Evolutionary conservation across 2,888 invertebrate genomes (phyloP).

Genomic region (Lepidocyrtinus sp.): DNA sequence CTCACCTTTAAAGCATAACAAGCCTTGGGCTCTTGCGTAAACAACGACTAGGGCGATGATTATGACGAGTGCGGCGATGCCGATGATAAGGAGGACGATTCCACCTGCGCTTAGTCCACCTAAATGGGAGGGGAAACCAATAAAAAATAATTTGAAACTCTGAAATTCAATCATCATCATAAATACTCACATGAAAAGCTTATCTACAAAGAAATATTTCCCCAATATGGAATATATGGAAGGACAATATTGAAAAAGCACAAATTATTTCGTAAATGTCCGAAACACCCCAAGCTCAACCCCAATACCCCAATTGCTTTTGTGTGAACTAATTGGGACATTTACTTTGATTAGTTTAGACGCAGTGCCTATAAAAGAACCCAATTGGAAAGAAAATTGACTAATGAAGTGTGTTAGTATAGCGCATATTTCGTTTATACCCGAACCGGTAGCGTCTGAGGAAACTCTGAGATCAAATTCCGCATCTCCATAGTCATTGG

Average conservation of each 20-base stretch:
- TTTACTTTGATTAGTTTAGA: neutral
- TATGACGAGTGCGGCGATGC: constrained; percentile 68
- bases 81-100: constrained; percentile 68
- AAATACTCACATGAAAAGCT: too few species aligned
- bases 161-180: too few species aligned
- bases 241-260: constrained; percentile 15
- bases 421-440: constrained; percentile 57
- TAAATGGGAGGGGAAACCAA: constrained; percentile 28
- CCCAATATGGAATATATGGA: constrained; percentile 15
- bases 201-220: neutral
- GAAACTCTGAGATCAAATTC: constrained; percentile 61
- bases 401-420: constrained; percentile 50
- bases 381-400: neutral
- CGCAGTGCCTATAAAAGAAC: neutral
- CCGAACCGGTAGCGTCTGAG: constrained; percentile 62
- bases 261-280: neutral
- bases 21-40: constrained; percentile 69
- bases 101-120: constrained; percentile 68
- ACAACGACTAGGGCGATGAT: constrained; percentile 69
- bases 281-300: too few species aligned
- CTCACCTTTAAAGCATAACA: constrained; percentile 70
- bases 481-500: constrained; percentile 59
- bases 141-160: neutral
- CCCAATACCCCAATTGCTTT: too few species aligned
- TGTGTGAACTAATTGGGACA: neutral